phyloP scores from a whole-genome alignment of 2,113 vertebrate species.

The Dasyurus viverrinus region DNA sequence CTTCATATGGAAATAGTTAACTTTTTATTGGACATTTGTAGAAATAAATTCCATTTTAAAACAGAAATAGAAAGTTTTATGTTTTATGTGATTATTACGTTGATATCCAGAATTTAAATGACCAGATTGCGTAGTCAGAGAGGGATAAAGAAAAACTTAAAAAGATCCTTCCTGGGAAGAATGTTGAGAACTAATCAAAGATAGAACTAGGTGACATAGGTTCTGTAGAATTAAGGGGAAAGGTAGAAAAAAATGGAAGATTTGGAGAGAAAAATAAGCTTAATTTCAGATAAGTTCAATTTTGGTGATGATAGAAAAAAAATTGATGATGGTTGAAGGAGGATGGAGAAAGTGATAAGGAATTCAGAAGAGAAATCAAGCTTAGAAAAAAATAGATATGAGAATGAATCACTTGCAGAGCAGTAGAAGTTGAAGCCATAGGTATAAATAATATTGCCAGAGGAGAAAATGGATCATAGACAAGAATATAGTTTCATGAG shows the following conservation, averaged over 20 bases:
- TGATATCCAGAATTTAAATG: constrained; percentile 4
- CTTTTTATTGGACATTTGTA: not conserved
- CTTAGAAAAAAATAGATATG: not conserved
- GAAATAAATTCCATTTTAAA: not conserved
- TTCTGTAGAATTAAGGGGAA: not conserved
- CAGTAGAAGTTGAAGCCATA: not conserved
- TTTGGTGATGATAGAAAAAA: not conserved
- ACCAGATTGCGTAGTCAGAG: constrained; percentile 4
- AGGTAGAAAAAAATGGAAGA: not conserved
- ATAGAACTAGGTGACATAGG: not conserved
- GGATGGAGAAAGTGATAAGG: not conserved
- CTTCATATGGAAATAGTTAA: not conserved
- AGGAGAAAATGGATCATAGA: not conserved
- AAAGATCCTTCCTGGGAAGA: not conserved
- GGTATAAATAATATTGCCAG: not conserved
- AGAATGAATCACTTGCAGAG: not conserved
- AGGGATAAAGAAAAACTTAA: not conserved
- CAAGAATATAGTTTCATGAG: not conserved
- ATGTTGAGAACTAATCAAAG: not conserved
- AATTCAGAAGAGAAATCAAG: not conserved
- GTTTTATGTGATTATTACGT: not conserved
- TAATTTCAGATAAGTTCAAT: not conserved
- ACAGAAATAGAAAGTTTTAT: not conserved
- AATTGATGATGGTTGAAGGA: not conserved
- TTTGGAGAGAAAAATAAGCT: not conserved